Evolutionary conservation across 2,888 invertebrate species (phyloP).

Genomic region (Cosmia pyralina): DNA sequence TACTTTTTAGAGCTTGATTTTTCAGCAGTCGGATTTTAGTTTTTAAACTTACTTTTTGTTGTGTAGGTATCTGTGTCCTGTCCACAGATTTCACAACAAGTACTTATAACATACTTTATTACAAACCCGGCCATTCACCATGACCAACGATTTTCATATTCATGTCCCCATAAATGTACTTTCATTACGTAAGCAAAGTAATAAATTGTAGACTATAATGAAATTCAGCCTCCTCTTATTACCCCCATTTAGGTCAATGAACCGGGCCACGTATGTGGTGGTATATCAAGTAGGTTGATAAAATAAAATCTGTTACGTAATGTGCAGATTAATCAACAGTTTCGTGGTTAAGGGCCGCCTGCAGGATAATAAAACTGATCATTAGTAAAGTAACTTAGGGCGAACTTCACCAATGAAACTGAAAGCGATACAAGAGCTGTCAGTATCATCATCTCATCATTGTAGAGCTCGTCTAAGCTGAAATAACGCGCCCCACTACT

Average conservation of each 20-base stretch:
- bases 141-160: slow-evolving; percentile 16
- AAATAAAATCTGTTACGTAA: slow-evolving; percentile 7
- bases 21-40: no score
- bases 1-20: no score
- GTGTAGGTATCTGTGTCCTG: neutral
- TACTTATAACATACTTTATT: slow-evolving; percentile 2
- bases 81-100: neutral
- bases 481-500: no score
- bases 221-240: slow-evolving; percentile 33
- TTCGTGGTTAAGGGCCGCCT: neutral
- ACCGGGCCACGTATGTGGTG: neutral
- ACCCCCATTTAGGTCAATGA: slow-evolving; percentile 24
- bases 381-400: no score
- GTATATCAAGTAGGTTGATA: slow-evolving; percentile 13
- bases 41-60: no score
- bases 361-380: neutral
- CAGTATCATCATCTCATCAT: no score
- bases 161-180: slow-evolving; percentile 18
- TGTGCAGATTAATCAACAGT: neutral
- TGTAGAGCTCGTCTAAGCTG: neutral
- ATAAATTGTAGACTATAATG: slow-evolving; percentile 32
- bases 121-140: slow-evolving; percentile 19
- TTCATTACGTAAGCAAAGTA: slow-evolving; percentile 34
- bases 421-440: neutral
- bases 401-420: neutral